Evolutionary conservation across 2,113 vertebrate genomes (phyloP).

Genomic region (Hemicordylus capensis): DNA sequence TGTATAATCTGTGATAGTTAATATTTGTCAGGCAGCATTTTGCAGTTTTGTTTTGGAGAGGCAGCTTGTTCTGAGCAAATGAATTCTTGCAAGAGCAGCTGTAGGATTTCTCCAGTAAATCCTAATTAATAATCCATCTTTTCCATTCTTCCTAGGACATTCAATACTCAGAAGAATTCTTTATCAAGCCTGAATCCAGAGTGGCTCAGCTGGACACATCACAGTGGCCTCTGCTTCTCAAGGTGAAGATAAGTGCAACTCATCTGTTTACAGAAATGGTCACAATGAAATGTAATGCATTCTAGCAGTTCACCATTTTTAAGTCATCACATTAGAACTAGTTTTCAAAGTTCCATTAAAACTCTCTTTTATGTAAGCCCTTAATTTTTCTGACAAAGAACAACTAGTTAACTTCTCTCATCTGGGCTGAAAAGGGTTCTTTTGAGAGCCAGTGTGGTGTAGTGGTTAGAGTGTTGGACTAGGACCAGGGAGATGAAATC

Average conservation of each 20-base stretch:
- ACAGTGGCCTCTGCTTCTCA: constrained; percentile 93
- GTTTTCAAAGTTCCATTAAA: not conserved
- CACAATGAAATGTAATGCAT: too few relatives aligned
- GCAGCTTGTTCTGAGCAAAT: not conserved
- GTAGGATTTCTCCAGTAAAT: accelerated
- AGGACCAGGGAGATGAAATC: too few relatives aligned
- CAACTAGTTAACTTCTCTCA: accelerated
- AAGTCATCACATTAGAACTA: not conserved
- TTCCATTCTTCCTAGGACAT: constrained; percentile 79
- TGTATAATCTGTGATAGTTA: not conserved
- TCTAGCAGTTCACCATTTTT: too few relatives aligned
- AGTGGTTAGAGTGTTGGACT: too few relatives aligned
- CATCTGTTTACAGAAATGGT: not conserved
- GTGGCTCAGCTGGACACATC: constrained; percentile 87
- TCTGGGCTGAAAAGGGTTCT: too few relatives aligned
- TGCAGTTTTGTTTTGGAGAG: too few relatives aligned
- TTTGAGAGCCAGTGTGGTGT: too few relatives aligned
- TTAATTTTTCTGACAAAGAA: accelerated
- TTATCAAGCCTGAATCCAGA: constrained; percentile 91
- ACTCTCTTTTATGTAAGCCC: too few relatives aligned
- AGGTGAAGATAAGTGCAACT: constrained; percentile 74
- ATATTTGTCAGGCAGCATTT: not conserved
- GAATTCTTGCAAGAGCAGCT: not conserved
- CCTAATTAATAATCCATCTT: accelerated
- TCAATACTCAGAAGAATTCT: constrained; percentile 87